Evolutionary conservation across 2,797 vertebrate genomes (phyloP).

Genomic region (Linurgus olivaceus): DNA sequence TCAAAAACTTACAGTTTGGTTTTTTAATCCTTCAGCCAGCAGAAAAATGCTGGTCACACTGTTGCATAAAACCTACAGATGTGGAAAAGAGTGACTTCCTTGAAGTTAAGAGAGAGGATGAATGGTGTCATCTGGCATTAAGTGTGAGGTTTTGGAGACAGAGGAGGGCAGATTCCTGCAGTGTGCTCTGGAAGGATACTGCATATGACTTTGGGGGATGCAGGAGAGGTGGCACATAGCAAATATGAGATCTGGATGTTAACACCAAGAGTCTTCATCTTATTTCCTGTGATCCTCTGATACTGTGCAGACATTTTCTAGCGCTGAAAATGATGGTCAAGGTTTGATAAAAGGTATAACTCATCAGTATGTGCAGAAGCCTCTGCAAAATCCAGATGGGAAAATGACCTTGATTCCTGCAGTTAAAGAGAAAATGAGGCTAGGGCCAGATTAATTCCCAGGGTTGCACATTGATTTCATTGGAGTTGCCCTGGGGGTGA

Average conservation of each 20-base stretch:
- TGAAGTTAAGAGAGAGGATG: not conserved
- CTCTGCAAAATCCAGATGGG: slow-evolving; percentile 44
- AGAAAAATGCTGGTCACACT: not conserved
- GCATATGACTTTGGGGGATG: not conserved
- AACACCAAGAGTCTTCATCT: not conserved
- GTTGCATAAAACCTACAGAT: not conserved
- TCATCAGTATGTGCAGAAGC: slow-evolving; percentile 43
- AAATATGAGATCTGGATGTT: not conserved
- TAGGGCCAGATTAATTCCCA: slow-evolving; percentile 43
- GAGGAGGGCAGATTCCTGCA: not conserved
- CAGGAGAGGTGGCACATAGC: not conserved
- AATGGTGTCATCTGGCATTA: not conserved
- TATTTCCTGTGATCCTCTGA: not conserved
- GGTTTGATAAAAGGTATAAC: slow-evolving; percentile 24
- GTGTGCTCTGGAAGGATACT: not conserved
- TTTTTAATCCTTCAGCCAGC: not conserved
- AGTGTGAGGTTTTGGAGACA: not conserved
- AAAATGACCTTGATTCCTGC: slow-evolving; percentile 44
- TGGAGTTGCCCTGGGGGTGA: not conserved
- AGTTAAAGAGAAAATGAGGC: slow-evolving; percentile 50
- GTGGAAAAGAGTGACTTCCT: not conserved
- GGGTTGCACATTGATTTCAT: not conserved
- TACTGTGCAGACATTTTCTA: not conserved
- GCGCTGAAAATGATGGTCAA: not conserved
- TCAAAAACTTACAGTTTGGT: not conserved